Evolutionary conservation across 2,797 vertebrate genomes (phyloP).

Genomic region (Neosilurus mollespiculum): DNA sequence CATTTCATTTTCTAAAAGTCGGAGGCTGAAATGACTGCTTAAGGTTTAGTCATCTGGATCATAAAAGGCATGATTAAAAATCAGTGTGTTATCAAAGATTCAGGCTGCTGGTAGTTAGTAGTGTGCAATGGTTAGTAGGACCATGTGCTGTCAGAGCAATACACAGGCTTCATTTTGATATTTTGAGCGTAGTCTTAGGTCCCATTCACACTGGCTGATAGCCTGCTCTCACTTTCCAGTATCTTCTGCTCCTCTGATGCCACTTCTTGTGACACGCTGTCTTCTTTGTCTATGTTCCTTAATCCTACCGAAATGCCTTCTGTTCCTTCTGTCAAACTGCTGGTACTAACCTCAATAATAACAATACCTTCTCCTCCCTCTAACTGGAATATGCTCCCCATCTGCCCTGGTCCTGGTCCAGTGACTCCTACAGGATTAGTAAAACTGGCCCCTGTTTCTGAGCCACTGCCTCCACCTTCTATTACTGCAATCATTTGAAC

Average conservation of each 20-base stretch:
- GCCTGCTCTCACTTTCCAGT: slow-evolving; percentile 44
- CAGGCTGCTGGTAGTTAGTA: slow-evolving; percentile 38
- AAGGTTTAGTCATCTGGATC: slow-evolving; percentile 23
- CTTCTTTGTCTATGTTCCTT: slow-evolving; percentile 61
- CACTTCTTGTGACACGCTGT: slow-evolving; percentile 50
- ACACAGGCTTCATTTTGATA: neutral
- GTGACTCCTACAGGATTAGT: slow-evolving; percentile 47
- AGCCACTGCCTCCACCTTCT: slow-evolving; percentile 65
- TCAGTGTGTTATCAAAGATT: slow-evolving; percentile 9
- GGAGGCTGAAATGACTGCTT: slow-evolving; percentile 16
- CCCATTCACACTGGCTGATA: slow-evolving; percentile 41
- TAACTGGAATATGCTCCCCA: slow-evolving; percentile 77
- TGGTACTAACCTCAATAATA: slow-evolving; percentile 81
- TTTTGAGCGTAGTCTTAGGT: slow-evolving; percentile 25
- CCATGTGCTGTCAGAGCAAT: slow-evolving; percentile 10
- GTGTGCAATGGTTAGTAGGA: slow-evolving; percentile 27
- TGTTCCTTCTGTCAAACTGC: slow-evolving; percentile 69
- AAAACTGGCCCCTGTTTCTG: slow-evolving; percentile 60
- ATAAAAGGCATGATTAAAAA: slow-evolving; percentile 3
- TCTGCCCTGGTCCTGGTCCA: slow-evolving; percentile 57
- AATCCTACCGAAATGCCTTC: slow-evolving; percentile 63
- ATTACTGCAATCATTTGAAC: slow-evolving; percentile 81
- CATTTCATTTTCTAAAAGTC: slow-evolving; percentile 29
- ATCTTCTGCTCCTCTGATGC: slow-evolving; percentile 45
- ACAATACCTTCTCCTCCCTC: slow-evolving; percentile 78